Evolutionary conservation across 1,140 invertebrate species (phyloP).

Genomic region (Drosophila kikkawai): DNA sequence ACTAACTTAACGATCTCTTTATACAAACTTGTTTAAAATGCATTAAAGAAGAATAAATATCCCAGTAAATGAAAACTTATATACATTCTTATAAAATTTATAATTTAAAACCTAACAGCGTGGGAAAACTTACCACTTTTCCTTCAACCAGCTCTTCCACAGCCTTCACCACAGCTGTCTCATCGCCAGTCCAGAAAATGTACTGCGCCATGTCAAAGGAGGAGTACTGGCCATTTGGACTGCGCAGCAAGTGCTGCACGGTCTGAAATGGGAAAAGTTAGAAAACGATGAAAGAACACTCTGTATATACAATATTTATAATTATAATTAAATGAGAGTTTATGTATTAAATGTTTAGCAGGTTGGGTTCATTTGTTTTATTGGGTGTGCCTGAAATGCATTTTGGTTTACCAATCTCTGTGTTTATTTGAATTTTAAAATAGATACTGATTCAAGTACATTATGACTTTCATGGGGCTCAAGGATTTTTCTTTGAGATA

Average conservation of each 20-base stretch:
- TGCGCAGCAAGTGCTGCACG: slow-evolving; percentile 76
- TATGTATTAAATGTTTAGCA: background rate
- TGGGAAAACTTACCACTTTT: slow-evolving; percentile 87
- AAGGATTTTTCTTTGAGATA: background rate
- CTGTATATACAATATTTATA: too few relatives aligned
- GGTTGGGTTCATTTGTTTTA: too few relatives aligned
- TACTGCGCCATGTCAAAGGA: slow-evolving; percentile 91
- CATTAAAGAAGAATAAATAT: background rate
- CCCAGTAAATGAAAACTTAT: too few relatives aligned
- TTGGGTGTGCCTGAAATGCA: background rate
- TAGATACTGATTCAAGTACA: too few relatives aligned
- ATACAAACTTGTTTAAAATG: background rate
- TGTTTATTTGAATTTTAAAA: background rate
- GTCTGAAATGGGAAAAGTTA: slow-evolving; percentile 55
- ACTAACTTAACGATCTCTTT: background rate
- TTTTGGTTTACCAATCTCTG: background rate
- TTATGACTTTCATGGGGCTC: background rate
- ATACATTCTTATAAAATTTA: background rate
- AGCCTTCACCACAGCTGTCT: slow-evolving; percentile 89
- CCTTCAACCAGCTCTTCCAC: slow-evolving; percentile 90
- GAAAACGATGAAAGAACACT: background rate
- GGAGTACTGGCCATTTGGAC: slow-evolving; percentile 88
- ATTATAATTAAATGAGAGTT: background rate
- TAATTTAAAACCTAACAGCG: background rate
- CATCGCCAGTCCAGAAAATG: slow-evolving; percentile 92